Percentiles rank a stretch among this genome's conserved stretches.
phyloP scores from a whole-genome alignment of 2,797 vertebrate species.

The Melopsittacus undulatus region DNA sequence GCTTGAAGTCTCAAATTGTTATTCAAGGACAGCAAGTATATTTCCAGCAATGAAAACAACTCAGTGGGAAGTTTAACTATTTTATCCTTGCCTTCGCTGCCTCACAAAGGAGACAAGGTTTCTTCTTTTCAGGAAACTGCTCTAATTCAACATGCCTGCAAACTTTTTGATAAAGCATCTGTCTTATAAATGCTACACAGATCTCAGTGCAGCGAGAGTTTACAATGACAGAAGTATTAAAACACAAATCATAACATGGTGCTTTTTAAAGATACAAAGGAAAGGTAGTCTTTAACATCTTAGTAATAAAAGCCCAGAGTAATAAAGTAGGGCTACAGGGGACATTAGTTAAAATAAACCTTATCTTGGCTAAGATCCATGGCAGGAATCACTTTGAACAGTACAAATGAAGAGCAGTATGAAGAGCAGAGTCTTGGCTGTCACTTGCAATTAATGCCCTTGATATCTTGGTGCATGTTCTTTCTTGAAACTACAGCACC shows the following conservation, averaged over 20 bases:
- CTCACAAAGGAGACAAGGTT: not conserved
- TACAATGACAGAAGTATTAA: not conserved
- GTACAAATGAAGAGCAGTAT: not conserved
- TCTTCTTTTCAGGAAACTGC: not conserved
- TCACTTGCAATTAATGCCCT: not conserved
- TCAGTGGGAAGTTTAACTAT: conserved; percentile 6
- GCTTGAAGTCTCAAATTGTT: conserved; percentile 2
- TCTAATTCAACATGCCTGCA: not conserved
- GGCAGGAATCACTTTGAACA: not conserved
- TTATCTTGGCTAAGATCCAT: not conserved
- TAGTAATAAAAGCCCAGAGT: not conserved
- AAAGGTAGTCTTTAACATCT: not conserved
- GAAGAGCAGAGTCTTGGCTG: not conserved
- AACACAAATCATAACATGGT: not conserved
- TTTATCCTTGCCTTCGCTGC: not conserved
- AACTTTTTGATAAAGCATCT: not conserved
- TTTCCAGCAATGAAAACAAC: conserved; percentile 27
- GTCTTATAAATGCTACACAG: not conserved
- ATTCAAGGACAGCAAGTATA: conserved; percentile 8
- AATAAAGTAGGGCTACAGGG: not conserved
- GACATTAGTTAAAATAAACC: not conserved
- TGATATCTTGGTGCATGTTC: not conserved
- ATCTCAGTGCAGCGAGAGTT: not conserved
- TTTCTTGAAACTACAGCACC: not conserved
- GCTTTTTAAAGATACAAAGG: not conserved